Evolutionary conservation across 1,140 invertebrate genomes (phyloP).

Genomic region (Idris sp.): DNA sequence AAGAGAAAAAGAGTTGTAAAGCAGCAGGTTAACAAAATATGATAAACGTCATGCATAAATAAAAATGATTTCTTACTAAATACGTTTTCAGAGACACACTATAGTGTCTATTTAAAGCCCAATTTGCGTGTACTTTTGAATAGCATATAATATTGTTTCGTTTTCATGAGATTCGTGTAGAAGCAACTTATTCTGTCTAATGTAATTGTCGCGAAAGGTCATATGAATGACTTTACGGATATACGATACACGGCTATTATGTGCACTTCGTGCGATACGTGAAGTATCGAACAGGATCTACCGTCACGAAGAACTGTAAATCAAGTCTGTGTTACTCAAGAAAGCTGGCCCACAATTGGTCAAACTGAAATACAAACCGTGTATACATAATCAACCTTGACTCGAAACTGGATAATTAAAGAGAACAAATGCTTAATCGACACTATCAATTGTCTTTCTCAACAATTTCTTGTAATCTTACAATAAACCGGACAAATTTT

Average conservation of each 20-base stretch:
- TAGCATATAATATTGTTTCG: conserved; percentile 26
- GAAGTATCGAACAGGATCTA: conserved; percentile 60
- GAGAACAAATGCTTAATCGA: conserved; percentile 45
- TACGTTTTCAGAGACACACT: conserved; percentile 11
- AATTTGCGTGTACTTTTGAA: conserved; percentile 26
- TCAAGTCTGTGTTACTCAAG: conserved; percentile 44
- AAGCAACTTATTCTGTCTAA: conserved; percentile 37
- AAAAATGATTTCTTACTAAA: too few species aligned
- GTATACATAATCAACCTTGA: conserved; percentile 54
- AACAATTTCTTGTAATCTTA: conserved; percentile 1
- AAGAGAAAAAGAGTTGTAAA: too few species aligned
- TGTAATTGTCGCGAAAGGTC: conserved; percentile 53
- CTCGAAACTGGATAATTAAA: conserved; percentile 61
- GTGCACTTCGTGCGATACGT: conserved; percentile 55
- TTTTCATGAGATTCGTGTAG: conserved; percentile 19
- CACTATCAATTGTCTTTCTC: too few species aligned
- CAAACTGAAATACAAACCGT: conserved; percentile 63
- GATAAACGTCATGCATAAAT: conserved; percentile 42
- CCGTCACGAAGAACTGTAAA: conserved; percentile 56
- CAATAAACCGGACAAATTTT: too few species aligned
- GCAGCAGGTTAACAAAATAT: conserved; percentile 20
- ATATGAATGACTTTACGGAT: conserved; percentile 46
- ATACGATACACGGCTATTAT: conserved; percentile 50
- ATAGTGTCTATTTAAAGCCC: conserved; percentile 35
- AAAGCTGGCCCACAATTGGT: conserved; percentile 46